Evolutionary conservation across 2,113 vertebrate genomes (phyloP).

Genomic region (Ptilorrhoa leucosticta): DNA sequence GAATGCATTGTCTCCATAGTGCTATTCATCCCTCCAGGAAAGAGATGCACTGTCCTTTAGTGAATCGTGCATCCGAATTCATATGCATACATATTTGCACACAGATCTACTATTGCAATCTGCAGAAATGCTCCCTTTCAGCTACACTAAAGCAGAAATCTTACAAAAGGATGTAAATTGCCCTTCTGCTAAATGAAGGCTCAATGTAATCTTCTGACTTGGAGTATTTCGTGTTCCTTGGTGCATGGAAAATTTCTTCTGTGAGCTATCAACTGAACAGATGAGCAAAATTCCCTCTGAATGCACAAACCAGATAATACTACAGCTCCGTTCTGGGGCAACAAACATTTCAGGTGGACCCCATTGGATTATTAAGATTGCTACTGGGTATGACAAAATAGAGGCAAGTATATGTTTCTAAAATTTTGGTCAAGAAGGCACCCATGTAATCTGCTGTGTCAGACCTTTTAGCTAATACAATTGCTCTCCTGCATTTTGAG

Average conservation of each 20-base stretch:
- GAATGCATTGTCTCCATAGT: not conserved
- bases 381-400: not conserved
- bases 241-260: not conserved
- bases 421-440: not conserved
- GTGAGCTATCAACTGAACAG: not conserved
- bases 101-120: not conserved
- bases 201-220: not conserved
- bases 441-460: not conserved
- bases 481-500: not conserved
- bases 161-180: not conserved
- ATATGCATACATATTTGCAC: not conserved
- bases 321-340: not conserved
- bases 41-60: not conserved
- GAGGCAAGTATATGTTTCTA: not conserved
- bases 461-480: not conserved
- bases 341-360: not conserved
- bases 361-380: not conserved
- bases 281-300: not conserved
- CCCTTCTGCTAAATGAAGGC: not conserved
- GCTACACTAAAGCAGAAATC: not conserved
- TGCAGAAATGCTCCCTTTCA: not conserved
- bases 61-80: not conserved
- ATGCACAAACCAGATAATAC: not conserved
- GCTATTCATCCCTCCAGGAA: not conserved
- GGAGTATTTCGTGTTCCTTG: not conserved